Evolutionary conservation across 2,797 vertebrate genomes (phyloP).

Genomic region (Hydrophis major): DNA sequence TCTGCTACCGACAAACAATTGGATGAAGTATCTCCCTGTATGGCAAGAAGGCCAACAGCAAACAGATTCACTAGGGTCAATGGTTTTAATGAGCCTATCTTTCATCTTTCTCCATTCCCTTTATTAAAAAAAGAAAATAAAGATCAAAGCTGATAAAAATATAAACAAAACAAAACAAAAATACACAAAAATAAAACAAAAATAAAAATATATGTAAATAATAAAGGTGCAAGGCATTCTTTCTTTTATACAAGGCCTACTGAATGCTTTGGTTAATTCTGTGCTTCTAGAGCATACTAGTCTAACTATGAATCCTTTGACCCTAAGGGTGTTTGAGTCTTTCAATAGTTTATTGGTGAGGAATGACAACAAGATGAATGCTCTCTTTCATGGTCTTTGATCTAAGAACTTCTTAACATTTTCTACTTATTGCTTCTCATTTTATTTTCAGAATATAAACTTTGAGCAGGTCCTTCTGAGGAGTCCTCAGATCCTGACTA

Average conservation of each 20-base stretch:
- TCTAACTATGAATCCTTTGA: neutral
- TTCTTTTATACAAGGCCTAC: neutral
- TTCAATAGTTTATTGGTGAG: neutral
- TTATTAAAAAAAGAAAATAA: neutral
- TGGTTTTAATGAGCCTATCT: neutral
- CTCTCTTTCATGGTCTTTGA: neutral
- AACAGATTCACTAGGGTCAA: neutral
- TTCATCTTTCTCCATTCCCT: neutral
- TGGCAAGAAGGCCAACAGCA: constrained; percentile 6
- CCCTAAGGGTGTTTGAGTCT: neutral
- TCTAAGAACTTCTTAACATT: neutral
- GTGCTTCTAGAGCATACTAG: neutral
- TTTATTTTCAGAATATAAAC: neutral
- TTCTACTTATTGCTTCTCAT: neutral
- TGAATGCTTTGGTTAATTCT: neutral
- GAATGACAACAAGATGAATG: neutral
- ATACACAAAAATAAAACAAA: neutral
- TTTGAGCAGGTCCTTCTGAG: neutral
- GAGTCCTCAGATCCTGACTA: neutral
- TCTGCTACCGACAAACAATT: constrained; percentile 1
- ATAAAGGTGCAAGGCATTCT: neutral
- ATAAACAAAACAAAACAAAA: neutral
- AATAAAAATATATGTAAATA: neutral
- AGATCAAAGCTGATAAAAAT: neutral
- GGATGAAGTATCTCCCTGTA: constrained; percentile 7